Evolutionary conservation across 1,140 invertebrate species (phyloP).

Genomic region (Neodiprion fabricii): DNA sequence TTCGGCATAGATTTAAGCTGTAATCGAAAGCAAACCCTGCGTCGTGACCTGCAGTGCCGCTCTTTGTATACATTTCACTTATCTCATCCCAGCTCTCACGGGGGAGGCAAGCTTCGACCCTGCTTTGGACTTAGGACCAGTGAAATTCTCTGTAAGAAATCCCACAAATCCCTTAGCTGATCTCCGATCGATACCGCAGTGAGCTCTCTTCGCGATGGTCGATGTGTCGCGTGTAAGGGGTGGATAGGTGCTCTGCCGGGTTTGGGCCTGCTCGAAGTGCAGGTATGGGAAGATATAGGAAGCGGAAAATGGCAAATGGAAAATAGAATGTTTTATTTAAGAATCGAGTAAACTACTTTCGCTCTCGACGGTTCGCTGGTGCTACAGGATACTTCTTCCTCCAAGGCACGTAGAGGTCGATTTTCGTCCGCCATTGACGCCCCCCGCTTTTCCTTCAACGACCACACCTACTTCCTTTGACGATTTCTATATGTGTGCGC

Average conservation of each 20-base stretch:
- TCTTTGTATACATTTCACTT: constrained; percentile 3
- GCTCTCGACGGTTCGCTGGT: not conserved
- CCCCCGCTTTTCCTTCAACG: not conserved
- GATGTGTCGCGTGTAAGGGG: no score
- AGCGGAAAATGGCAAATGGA: constrained; percentile 2
- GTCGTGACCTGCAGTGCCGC: not conserved
- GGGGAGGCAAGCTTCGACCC: not conserved
- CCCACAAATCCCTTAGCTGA: constrained; percentile 5
- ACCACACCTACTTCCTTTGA: not conserved
- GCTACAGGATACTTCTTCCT: not conserved
- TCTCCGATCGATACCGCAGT: not conserved
- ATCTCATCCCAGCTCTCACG: not conserved
- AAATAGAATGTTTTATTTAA: constrained; percentile 8
- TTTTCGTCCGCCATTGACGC: not conserved
- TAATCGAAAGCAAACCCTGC: constrained; percentile 1
- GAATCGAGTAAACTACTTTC: not conserved
- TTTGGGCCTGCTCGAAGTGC: not conserved
- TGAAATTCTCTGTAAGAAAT: constrained; percentile 6
- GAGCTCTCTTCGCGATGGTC: no score
- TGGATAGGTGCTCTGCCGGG: no score
- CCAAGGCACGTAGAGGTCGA: not conserved
- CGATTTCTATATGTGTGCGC: no score
- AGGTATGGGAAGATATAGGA: constrained; percentile 1
- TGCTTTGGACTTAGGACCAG: not conserved
- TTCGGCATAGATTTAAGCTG: not conserved